These are phyloP conservation scores for Drymodes brunneopygia DNA, from an alignment of 2,113 vertebrate species.

Conservation along the genomic window DNA sequence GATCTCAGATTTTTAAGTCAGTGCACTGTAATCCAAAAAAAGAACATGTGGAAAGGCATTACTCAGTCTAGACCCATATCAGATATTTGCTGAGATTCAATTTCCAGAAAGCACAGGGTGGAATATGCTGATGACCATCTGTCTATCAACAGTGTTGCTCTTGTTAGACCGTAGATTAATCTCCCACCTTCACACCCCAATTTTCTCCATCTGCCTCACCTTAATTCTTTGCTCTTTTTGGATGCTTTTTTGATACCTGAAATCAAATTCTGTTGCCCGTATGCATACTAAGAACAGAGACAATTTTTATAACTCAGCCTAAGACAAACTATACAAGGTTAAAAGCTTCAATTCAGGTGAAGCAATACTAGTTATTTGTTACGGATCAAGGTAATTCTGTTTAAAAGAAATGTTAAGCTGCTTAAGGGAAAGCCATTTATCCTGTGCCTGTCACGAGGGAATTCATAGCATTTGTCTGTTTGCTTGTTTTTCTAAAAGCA, in stretches of 20 bases:
- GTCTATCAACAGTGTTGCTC: background rate
- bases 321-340: background rate
- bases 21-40: background rate
- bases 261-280: background rate
- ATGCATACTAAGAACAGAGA: background rate
- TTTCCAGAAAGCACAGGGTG: background rate
- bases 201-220: background rate
- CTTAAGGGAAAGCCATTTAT: background rate
- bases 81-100: background rate
- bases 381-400: background rate
- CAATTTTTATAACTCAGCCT: background rate
- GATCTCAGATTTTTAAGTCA: background rate
- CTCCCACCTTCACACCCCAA: background rate
- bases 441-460: background rate
- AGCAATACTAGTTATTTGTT: background rate
- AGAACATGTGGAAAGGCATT: background rate
- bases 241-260: background rate
- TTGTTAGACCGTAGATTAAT: background rate
- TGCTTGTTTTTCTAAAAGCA: background rate
- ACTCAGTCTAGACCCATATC: background rate
- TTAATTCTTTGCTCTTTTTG: background rate
- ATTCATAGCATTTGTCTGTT: background rate
- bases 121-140: background rate
- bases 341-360: background rate
- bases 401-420: background rate